phyloP scores from a whole-genome alignment of 2,797 vertebrate species.

The Silurus aristotelis region DNA sequence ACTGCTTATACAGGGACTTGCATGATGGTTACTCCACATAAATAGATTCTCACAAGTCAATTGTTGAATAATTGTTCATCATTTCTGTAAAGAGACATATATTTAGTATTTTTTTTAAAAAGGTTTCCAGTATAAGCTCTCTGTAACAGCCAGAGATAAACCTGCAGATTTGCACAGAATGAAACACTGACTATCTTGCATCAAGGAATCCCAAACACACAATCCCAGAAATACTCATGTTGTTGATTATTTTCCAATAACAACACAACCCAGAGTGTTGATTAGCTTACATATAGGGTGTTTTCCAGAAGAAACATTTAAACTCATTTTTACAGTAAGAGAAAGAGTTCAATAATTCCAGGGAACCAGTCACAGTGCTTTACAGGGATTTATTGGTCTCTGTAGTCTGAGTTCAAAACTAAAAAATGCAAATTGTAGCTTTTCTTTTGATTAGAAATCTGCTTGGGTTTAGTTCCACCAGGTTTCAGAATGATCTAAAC shows the following conservation, averaged over 20 bases:
- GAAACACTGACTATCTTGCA: neutral
- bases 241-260: constrained; percentile 15
- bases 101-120: neutral
- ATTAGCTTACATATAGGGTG: neutral
- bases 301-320: neutral
- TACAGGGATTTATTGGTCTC: constrained; percentile 2
- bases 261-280: neutral
- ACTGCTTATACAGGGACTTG: neutral
- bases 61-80: neutral
- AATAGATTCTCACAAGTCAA: neutral
- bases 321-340: neutral
- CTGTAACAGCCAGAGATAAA: neutral
- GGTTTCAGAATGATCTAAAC: neutral
- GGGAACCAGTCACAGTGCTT: neutral
- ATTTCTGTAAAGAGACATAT: neutral
- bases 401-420: neutral
- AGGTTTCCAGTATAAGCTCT: neutral
- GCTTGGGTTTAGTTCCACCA: neutral
- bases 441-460: neutral
- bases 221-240: neutral
- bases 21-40: neutral
- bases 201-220: neutral
- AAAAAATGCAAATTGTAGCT: neutral
- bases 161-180: neutral
- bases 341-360: constrained; percentile 15